Evolutionary conservation across 2,113 vertebrate genomes (phyloP).

Genomic region (Larimichthys polyactis): DNA sequence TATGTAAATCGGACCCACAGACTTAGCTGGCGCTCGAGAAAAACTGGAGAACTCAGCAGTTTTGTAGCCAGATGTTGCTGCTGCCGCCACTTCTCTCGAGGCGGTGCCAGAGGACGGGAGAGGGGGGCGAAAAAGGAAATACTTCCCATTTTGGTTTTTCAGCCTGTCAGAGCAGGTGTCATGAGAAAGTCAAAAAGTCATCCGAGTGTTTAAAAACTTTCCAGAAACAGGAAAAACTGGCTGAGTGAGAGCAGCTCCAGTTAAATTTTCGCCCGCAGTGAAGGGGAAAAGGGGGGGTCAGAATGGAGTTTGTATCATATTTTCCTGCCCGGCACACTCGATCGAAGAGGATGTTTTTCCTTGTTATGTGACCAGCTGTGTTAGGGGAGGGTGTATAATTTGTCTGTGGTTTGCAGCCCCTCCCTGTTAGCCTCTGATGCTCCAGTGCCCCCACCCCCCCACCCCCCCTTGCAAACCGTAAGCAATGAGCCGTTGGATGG

Average conservation of each 20-base stretch:
- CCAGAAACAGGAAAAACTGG: conserved; percentile 28
- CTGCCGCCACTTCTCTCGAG: not conserved
- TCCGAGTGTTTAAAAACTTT: not conserved
- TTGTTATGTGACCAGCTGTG: conserved; percentile 50
- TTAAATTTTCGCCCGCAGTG: conserved; percentile 10
- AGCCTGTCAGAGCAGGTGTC: conserved; percentile 63
- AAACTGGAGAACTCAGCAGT: conserved; percentile 51
- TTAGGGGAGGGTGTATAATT: conserved; percentile 47
- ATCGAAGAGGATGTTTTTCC: conserved; percentile 62
- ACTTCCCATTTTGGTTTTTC: conserved; percentile 21
- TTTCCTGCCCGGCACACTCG: conserved; percentile 34
- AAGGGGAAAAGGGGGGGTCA: not conserved
- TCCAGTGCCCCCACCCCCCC: not conserved
- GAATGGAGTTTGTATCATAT: conserved; percentile 15
- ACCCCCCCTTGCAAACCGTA: conserved; percentile 3
- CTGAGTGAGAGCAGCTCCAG: conserved; percentile 2
- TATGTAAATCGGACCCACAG: conserved; percentile 61
- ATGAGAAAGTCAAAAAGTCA: conserved; percentile 26
- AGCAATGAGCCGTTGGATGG: conserved; percentile 39
- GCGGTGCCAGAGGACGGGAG: not conserved
- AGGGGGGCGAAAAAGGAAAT: not conserved
- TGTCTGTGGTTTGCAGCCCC: conserved; percentile 65
- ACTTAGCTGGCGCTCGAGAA: not conserved
- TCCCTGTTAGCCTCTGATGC: conserved; percentile 55
- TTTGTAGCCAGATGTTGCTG: conserved; percentile 51